These are phyloP conservation scores for Oscheius sp. DNA, from an alignment of 2,888 invertebrate species.

Conservation along the genomic window DNA sequence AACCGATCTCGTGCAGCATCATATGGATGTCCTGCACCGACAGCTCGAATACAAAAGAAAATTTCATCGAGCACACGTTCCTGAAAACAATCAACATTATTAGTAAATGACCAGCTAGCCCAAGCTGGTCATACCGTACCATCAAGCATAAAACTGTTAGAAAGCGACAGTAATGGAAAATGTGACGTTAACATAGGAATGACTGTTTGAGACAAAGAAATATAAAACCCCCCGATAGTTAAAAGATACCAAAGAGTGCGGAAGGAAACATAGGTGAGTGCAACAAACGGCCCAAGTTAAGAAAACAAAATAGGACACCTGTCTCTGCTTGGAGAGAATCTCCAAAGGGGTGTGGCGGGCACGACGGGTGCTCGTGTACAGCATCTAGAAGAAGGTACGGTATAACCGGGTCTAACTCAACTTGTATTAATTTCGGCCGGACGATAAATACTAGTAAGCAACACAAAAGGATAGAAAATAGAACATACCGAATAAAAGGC, in stretches of 20 bases:
- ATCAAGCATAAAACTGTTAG: slow-evolving; percentile 14
- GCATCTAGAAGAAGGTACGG: slow-evolving; percentile 49
- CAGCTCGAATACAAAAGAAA: slow-evolving; percentile 47
- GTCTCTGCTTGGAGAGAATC: slow-evolving; percentile 54
- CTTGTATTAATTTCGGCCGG: neutral
- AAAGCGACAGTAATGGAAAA: neutral
- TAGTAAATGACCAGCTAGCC: neutral
- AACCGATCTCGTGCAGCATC: slow-evolving; percentile 44
- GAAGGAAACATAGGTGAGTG: no score
- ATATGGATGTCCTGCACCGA: slow-evolving; percentile 42
- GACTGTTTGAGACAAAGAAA: neutral
- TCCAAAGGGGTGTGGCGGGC: slow-evolving; percentile 52
- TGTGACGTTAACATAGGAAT: neutral
- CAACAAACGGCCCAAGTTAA: neutral
- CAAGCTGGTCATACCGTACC: slow-evolving; percentile 29
- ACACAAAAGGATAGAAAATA: neutral
- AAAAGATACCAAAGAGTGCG: slow-evolving; percentile 2
- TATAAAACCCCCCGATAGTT: neutral
- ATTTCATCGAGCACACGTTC: slow-evolving; percentile 53
- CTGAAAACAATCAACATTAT: slow-evolving; percentile 35
- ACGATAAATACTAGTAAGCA: neutral
- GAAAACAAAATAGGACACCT: slow-evolving; percentile 37
- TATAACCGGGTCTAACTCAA: slow-evolving; percentile 12
- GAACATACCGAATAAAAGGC: slow-evolving; percentile 75
- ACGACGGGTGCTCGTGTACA: slow-evolving; percentile 55